phyloP scores from a whole-genome alignment of 2,888 invertebrate genomes.

The Apocheima hispidaria region DNA sequence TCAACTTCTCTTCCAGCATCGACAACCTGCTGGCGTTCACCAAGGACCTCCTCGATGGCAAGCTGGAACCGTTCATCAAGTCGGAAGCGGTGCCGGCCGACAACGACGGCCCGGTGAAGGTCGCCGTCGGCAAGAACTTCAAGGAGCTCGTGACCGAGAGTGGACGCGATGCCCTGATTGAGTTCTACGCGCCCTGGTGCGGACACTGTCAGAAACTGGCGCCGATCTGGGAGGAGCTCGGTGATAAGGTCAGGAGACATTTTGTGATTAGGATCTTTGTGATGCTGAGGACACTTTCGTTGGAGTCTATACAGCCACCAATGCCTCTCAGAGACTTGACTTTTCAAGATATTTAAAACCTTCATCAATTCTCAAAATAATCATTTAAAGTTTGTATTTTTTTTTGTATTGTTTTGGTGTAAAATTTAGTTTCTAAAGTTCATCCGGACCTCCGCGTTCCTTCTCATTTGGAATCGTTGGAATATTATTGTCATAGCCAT shows the following conservation, averaged over 20 bases:
- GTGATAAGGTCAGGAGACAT: slow-evolving; percentile 89
- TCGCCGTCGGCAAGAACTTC: slow-evolving; percentile 99
- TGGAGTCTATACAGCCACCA: too few relatives aligned
- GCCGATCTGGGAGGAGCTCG: slow-evolving; percentile 97
- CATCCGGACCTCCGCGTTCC: too few relatives aligned
- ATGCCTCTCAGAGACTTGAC: too few relatives aligned
- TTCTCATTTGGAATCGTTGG: too few relatives aligned
- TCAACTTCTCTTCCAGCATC: slow-evolving; percentile 82
- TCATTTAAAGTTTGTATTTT: too few relatives aligned
- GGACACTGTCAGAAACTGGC: slow-evolving; percentile 99
- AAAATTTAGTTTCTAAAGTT: too few relatives aligned
- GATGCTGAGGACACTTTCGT: too few relatives aligned
- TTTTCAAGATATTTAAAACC: too few relatives aligned
- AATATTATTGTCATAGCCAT: too few relatives aligned
- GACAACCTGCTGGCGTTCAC: slow-evolving; percentile 95
- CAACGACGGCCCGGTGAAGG: slow-evolving; percentile 93
- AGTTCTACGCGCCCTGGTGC: slow-evolving; percentile 99
- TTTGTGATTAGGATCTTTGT: too few relatives aligned
- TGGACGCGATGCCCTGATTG: slow-evolving; percentile 96
- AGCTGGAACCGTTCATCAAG: slow-evolving; percentile 96
- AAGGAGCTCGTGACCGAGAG: slow-evolving; percentile 96
- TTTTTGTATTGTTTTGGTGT: too few relatives aligned
- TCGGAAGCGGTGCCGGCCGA: slow-evolving; percentile 95
- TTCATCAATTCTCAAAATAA: too few relatives aligned
- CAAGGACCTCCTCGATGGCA: slow-evolving; percentile 92